Evolutionary conservation across 2,888 invertebrate species (phyloP), one percentile per base, ranked within the genome.

Genomic region (Doris montereyensis): DNA sequence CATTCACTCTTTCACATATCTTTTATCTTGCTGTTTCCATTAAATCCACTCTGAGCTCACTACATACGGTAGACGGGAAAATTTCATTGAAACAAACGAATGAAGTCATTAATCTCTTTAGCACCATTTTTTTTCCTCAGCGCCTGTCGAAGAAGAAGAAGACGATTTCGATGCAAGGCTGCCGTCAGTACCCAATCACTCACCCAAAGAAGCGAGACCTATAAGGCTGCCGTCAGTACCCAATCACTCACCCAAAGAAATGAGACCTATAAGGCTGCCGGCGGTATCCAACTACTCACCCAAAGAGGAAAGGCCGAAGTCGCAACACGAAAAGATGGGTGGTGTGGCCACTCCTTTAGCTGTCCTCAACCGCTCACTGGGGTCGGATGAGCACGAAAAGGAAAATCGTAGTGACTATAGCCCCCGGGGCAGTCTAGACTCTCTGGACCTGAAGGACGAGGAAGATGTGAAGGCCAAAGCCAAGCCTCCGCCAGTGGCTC

Each of bases 311-410:
- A 74, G 74, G 57, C n/a, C 30, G n/a, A 30, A 62, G 0, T 74
- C 78, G 1, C 71, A 78, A 26, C 62, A 72, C 68, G 60, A 65
- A 0, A 52, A 13, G 3, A 13, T 35, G 8, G 60, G 82, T 3
- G 82, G 80, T 0, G 82, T 82, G 17, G 60, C 80, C 13, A 81
- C 80, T 10, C 65, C 81, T 52, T 73, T 81, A 26, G 81, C 82
- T 24, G 68, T 76, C 0, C 73, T 80, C 5, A 28, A 21, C 32
- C 72, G 62, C 8, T 26, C 60, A 13, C 26, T 41, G 17, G 41
- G 60, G 10, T 26, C 4, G 3, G 68, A 67, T 10, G 32, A 26
- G 35, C 75, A 77, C 4, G 71, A 71, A 8, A 30, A 71, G n/a
- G 71, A 34, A n/a, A 34, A 3, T 3, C 32, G 75, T 8, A 17